These are phyloP conservation scores for Zaprionus capensis DNA, from an alignment of 1,140 invertebrate genomes.

Conservation along the genomic window DNA sequence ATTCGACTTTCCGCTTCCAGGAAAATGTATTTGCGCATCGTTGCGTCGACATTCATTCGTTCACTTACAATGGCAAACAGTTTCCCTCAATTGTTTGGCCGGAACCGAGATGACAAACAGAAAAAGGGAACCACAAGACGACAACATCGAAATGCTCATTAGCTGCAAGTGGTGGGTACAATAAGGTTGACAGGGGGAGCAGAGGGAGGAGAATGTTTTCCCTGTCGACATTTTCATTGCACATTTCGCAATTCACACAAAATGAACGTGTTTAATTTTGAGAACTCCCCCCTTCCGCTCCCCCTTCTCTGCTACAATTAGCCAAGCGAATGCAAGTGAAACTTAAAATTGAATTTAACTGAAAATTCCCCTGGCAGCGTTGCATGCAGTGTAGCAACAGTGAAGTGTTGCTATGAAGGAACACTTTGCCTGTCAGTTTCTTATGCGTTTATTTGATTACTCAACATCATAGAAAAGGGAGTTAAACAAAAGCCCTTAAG, in stretches of 20 bases:
- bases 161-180: constrained; percentile 21
- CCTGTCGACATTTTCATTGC: constrained; percentile 3
- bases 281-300: background rate
- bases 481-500: background rate
- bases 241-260: constrained; percentile 9
- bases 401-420: background rate
- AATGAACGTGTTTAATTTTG: constrained; percentile 52
- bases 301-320: constrained; percentile 13
- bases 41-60: constrained; percentile 32
- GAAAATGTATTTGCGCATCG: constrained; percentile 49
- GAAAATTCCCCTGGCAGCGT: constrained; percentile 16
- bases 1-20: constrained; percentile 9
- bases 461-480: background rate
- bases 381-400: background rate
- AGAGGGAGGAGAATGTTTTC: background rate
- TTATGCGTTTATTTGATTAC: background rate
- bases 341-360: constrained; percentile 11
- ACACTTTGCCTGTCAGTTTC: background rate
- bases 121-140: background rate
- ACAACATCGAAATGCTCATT: constrained; percentile 19
- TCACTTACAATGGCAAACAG: constrained; percentile 58
- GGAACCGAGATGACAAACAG: constrained; percentile 36
- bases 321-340: constrained; percentile 26
- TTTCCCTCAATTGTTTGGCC: constrained; percentile 60
- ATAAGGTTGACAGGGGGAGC: background rate